Evolutionary conservation across 2,113 vertebrate genomes (phyloP).

Genomic region (Lipotes vexillifer): DNA sequence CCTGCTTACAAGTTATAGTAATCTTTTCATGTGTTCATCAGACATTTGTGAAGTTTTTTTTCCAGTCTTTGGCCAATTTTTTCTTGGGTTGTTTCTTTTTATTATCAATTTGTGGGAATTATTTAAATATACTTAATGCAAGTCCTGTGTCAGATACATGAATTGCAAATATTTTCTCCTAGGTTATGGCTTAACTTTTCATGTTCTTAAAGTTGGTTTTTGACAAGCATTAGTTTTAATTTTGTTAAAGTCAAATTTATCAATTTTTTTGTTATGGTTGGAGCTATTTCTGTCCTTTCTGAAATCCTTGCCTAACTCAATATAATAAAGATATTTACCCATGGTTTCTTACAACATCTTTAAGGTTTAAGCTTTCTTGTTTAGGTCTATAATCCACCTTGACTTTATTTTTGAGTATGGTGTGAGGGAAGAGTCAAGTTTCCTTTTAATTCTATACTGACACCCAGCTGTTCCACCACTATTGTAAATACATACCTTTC

Average conservation of each 20-base stretch:
- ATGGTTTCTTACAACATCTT: neutral
- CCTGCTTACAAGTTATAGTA: neutral
- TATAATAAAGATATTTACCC: neutral
- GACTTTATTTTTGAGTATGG: neutral
- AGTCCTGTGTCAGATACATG: neutral
- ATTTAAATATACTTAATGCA: neutral
- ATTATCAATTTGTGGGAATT: neutral
- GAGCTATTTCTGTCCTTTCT: neutral
- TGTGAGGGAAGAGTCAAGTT: neutral
- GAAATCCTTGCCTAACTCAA: neutral
- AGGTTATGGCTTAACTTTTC: neutral
- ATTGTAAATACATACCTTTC: neutral
- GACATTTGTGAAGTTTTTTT: neutral
- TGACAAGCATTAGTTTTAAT: neutral
- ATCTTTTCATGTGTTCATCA: neutral
- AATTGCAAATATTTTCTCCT: neutral
- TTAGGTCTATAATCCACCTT: neutral
- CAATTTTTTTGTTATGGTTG: neutral
- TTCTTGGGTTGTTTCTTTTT: neutral
- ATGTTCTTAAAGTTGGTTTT: neutral
- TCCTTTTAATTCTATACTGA: neutral
- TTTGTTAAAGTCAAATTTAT: neutral
- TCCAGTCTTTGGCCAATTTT: neutral
- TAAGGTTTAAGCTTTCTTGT: neutral
- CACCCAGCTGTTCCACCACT: neutral